phyloP scores from a whole-genome alignment of 2,797 vertebrate species.

The Sebastolobus alascanus region DNA sequence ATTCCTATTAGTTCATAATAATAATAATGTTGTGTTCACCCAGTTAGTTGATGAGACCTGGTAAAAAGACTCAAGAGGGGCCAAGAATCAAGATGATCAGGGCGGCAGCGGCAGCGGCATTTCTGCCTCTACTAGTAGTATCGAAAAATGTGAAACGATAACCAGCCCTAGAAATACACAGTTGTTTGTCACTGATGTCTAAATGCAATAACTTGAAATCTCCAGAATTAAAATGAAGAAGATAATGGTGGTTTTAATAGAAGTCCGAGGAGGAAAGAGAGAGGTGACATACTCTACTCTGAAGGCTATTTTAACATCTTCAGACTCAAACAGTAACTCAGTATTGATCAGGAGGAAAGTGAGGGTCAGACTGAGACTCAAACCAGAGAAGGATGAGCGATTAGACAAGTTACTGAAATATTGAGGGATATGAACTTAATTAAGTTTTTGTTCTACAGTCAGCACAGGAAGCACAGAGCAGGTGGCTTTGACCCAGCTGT shows the following conservation, averaged over 20 bases:
- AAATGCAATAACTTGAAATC: background rate
- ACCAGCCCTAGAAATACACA: background rate
- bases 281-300: background rate
- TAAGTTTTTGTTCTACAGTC: background rate
- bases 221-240: background rate
- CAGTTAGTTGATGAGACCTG: too few relatives aligned
- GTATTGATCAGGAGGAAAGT: background rate
- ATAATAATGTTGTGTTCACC: too few relatives aligned
- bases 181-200: background rate
- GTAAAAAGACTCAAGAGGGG: too few relatives aligned
- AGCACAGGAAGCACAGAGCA: background rate
- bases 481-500: background rate
- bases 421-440: background rate
- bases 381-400: background rate
- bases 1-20: too few relatives aligned
- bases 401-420: background rate
- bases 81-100: too few relatives aligned
- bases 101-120: too few relatives aligned
- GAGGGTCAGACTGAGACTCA: background rate
- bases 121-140: too few relatives aligned
- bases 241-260: background rate
- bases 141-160: background rate
- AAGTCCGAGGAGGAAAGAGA: background rate
- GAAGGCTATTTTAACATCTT: background rate
- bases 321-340: background rate